Evolutionary conservation across 1,140 invertebrate species (phyloP), one percentile per base, ranked within the genome.

Genomic region (Leptoteleia sp.): DNA sequence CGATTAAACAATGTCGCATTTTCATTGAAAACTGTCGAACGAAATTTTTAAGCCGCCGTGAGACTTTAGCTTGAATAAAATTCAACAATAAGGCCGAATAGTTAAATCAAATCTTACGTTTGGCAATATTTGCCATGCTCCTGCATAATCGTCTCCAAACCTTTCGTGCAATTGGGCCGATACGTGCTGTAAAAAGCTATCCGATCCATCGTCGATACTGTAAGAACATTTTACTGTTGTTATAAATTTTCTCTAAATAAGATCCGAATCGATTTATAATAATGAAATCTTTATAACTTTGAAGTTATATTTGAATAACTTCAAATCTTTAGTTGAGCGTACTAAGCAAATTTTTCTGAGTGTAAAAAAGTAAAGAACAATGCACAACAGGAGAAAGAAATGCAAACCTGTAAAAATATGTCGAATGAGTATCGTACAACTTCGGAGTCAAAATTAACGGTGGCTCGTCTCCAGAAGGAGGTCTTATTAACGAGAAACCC

Each of bases 401-500:
- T 11, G 25, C 70, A 4, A 84, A 90, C 84, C 91, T 90, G 27
- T 92, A 80, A 76, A 92, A 90, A 48, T 91, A 87, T 0, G 90
- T 91, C 1, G 87, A 84, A 31, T 88, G 85, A 4, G 87, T 82
- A 11, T 87, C 76, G 75, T 93, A 93, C 1, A 93, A 81, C 1
- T 87, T 81, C 0, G 89, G 88, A n/a, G 84, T 86, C 0, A 94
- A 82, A 17, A 84, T 83, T 11, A 93, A 79, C 0, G 91, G 72
- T 6, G 91, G 86, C 72, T 93, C 92, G 55, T 91, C 90, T 81
- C 91, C 91, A 13, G 91, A 91, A n/a, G 92, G 92, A 19, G 93
- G 91, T 1, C 93, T 89, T 72, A 93, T 91, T 76, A 91, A 90
- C 22, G 92, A 92, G 85, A 93, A 94, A 52, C 90, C 92, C 93